A percentile compares a stretch with the other conserved stretches of the same genome.
phyloP scores from a whole-genome alignment of 1,140 invertebrate genomes.

The Daktulosphaira vitifoliae region DNA sequence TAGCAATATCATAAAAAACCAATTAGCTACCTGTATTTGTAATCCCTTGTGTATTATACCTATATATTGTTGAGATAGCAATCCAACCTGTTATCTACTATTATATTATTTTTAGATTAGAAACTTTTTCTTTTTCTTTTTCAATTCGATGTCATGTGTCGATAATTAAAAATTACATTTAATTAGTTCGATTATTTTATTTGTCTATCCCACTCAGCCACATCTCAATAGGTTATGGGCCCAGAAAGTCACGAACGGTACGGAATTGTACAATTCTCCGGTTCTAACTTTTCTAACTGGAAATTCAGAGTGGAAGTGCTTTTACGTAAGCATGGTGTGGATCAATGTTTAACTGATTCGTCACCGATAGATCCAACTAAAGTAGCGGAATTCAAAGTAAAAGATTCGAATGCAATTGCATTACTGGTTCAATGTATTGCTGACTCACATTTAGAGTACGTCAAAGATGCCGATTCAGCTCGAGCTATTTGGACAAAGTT shows the following conservation, averaged over 20 bases:
- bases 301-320: not conserved
- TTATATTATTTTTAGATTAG: no score
- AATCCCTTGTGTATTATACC: no score
- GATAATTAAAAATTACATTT: no score
- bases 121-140: no score
- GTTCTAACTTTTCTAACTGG: not conserved
- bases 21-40: no score
- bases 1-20: no score
- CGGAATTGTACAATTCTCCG: not conserved
- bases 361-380: not conserved
- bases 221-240: slow-evolving; percentile 1
- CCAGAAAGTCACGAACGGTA: not conserved
- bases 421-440: slow-evolving; percentile 36
- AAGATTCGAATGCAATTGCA: not conserved
- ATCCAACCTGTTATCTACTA: no score
- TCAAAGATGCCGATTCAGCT: slow-evolving; percentile 34
- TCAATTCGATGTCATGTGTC: no score
- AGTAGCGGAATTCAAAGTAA: not conserved
- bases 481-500: slow-evolving; percentile 34
- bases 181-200: no score
- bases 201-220: no score
- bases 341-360: not conserved
- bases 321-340: not conserved
- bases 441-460: slow-evolving; percentile 38
- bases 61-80: no score